Evolutionary conservation across 2,888 invertebrate genomes (phyloP).

Genomic region (Eulithis testata): DNA sequence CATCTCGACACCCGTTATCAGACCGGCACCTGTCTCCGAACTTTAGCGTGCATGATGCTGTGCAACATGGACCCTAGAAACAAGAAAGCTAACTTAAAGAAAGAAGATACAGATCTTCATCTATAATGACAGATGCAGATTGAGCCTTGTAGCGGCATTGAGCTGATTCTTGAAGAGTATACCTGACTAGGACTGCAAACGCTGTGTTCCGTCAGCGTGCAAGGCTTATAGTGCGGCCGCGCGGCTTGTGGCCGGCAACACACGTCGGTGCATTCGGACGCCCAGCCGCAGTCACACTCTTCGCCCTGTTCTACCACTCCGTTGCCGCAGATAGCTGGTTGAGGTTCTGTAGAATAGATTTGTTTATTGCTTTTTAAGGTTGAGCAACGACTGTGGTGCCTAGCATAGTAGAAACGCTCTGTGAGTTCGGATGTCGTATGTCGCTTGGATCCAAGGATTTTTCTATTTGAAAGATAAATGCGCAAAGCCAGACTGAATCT

Average conservation of each 20-base stretch:
- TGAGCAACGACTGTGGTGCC: too few species aligned
- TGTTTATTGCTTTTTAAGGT: too few species aligned
- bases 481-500: too few species aligned
- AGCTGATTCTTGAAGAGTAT: neutral
- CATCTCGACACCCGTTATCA: constrained; percentile 96
- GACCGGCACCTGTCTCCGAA: constrained; percentile 95
- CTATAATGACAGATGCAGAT: too few species aligned
- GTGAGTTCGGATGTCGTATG: too few species aligned
- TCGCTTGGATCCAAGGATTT: too few species aligned
- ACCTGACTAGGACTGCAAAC: constrained; percentile 93
- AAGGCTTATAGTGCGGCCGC: constrained; percentile 93
- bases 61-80: constrained; percentile 97
- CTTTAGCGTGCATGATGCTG: constrained; percentile 92
- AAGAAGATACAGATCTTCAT: too few species aligned
- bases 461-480: too few species aligned
- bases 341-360: constrained; percentile 87
- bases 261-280: constrained; percentile 96
- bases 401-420: too few species aligned
- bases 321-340: constrained; percentile 98
- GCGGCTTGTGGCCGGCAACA: constrained; percentile 97
- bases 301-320: constrained; percentile 98
- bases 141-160: too few species aligned
- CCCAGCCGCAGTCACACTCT: constrained; percentile 99
- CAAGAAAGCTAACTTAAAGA: constrained; percentile 30
- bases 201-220: constrained; percentile 92